Evolutionary conservation across 2,113 vertebrate genomes (phyloP), one percentile per base, ranked within the genome.

Genomic region (Hiodon alosoides): DNA sequence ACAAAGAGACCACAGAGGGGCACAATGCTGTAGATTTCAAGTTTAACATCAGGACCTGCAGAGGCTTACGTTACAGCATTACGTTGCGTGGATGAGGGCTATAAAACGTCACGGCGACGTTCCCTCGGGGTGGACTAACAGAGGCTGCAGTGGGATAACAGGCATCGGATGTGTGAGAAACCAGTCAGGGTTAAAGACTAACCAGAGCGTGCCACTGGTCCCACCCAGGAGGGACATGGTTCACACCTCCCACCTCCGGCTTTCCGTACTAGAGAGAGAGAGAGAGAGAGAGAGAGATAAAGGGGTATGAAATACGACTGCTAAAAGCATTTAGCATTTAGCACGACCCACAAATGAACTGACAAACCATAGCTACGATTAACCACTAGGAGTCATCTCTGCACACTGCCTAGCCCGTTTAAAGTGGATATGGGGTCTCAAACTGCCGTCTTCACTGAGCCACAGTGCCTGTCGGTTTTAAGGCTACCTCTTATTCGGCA

Each of bases 201-300:
- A 93, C 92, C 88, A 93, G 71, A 0, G 86, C 89, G 4, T 92
- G 77, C 91, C 91, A 93, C 50, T 91, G 87, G 76, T 92, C 87
- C 92, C 92, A 93, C 65, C 92, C 92, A 0, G 86, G 86, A 2
- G 92, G 92, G 50, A 93, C 79, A 59, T 92, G 76, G 8, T 4
- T 57, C 3, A 88, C 78, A 51, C 80, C 86, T 46, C 89, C 91
- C 0, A 73, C 81, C 0, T 86, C 86, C 57, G 87, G 86, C 47
- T 59, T 74, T 0, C 91, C 91, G 9, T 92, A 92, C 91, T 92
- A 81, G 69, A 5, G 59, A 47, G 54, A 70, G 50, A 53, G 16
- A 50, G 16, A 50, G 47, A n/a, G 16, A 5, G 58, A 9, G 10
- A 4, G 51, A 2, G 47, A 7, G 17, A 59, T n/a, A 78, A 57